Evolutionary conservation across 2,888 invertebrate species (phyloP), one percentile per base, ranked within the genome.

Genomic region (Celastrina argiolus): DNA sequence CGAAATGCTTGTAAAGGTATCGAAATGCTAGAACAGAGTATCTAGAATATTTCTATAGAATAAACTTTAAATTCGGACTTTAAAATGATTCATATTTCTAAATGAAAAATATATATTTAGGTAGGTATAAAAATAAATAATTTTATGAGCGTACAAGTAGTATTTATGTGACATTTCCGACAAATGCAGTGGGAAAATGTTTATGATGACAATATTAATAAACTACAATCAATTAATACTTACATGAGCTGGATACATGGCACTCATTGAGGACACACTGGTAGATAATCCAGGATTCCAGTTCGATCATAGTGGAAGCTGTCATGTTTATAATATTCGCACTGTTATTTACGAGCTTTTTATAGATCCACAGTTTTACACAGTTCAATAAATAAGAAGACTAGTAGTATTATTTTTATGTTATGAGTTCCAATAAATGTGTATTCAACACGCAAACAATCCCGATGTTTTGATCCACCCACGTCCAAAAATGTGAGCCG

Each of bases 231-330:
- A 61, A 67, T 12, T 39, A 68, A 69, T 85, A 93, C 94, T 92
- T 89, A 94, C 94, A 94, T 76, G 93, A 88, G 77, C 92, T 90
- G 76, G 93, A 93, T 73, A 93, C 91, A 85, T 93, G 93, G 82
- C 94, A 94, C 85, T 94, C 94, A 75, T 93, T 93, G 76, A 93
- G 91, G 74, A 94, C 93, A 84, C 93, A 94, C 77, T 94, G 94
- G 84, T 94, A 94, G 81, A 94, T 93, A 75, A 94, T 88, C 94
- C 94, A 94, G 81, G 94, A 93, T 81, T 94, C 94, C 81, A 94
- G 80, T 81, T 94, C 94, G 74, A 94, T 92, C 87, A 94, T 92
- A 45, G 94, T 89, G 75, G 91, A 89, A 75, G 91, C 91, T 77
- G 91, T 91, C 91, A 91, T 91, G 78, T 79, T 87, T 74, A 73